A percentile compares a stretch with the other conserved stretches of the same genome.
These are phyloP conservation scores for Lasius platythorax DNA, from an alignment of 2,888 invertebrate genomes.

Conservation along the genomic window DNA sequence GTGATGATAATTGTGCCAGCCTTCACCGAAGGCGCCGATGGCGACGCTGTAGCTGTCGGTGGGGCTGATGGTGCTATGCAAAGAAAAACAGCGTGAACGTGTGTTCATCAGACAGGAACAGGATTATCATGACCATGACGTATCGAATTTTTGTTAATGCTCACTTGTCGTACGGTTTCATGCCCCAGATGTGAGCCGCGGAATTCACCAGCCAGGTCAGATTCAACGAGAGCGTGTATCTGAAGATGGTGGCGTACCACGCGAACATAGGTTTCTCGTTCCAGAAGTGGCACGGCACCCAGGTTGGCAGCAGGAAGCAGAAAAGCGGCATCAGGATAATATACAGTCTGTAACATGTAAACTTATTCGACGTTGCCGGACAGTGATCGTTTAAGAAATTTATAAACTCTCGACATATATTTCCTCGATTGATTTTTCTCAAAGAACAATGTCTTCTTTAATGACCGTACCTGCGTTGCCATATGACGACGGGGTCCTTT, in stretches of 20 bases:
- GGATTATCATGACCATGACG: not conserved
- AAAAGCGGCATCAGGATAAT: conserved; percentile 91
- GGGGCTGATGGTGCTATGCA: conserved; percentile 88
- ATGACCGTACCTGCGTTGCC: conserved; percentile 92
- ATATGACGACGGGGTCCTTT: conserved; percentile 93
- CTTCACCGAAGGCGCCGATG: conserved; percentile 90
- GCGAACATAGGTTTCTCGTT: conserved; percentile 91
- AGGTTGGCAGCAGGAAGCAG: conserved; percentile 93
- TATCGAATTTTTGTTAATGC: not conserved
- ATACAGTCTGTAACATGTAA: conserved; percentile 89
- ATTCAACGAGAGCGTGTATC: conserved; percentile 93
- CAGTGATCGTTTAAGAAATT: not conserved
- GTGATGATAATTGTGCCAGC: conserved; percentile 92
- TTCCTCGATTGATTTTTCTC: not conserved
- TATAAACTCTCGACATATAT: not conserved
- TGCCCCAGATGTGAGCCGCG: conserved; percentile 97
- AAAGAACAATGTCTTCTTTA: not conserved
- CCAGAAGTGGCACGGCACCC: conserved; percentile 92
- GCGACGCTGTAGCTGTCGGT: conserved; percentile 91
- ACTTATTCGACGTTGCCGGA: not conserved
- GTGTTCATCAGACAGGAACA: not conserved
- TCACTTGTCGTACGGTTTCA: conserved; percentile 94
- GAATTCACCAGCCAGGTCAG: conserved; percentile 98
- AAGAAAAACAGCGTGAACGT: not conserved
- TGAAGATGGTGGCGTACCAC: conserved; percentile 92